Evolutionary conservation across 1,140 invertebrate species (phyloP), one percentile per base, ranked within the genome.

Genomic region (Heliconius eleuchia): DNA sequence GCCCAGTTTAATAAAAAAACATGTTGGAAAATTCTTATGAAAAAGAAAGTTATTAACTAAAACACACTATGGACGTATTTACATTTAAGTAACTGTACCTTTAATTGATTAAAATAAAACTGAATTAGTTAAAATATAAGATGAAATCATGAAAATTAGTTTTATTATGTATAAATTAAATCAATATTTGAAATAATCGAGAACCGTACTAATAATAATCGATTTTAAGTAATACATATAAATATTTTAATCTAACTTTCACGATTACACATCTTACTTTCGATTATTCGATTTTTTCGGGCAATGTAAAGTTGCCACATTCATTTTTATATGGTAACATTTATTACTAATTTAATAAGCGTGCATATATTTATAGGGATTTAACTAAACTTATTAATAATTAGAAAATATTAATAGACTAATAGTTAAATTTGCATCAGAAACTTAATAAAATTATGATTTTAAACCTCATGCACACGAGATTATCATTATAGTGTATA

Each of bases 261-360:
- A 66, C 60, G 60, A 66, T 66, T 30, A 13, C 27, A 66, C 27
- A 66, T 66, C 4, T 30, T 66, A 66, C 1, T 16, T 30, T 16
- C 27, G 27, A 66, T 57, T 83, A 88, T 85, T 88, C 85, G 85
- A 88, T 84, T 81, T 52, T 73, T 72, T 37, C 55, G 66, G 77
- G 80, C 87, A 86, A 84, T 87, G 78, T 81, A 87, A 83, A 84
- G 83, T 89, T 88, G 86, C 84, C 85, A 50, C 74, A 66, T 55
- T 76, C 80, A 70, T 77, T 81, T 81, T 52, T 52, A 79, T 75
- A 86, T 90, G 89, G 89, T 90, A 90, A 90, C 89, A 90, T 89
- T 85, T 71, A 72, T 76, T 76, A 76, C 74, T 80, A 82, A 81
- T 79, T 82, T 83, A 84, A 82, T 85, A 85, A 85, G 84, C 84